Evolutionary conservation across 2,797 vertebrate species (phyloP).

Genomic region (Trichosurus vulpecula): DNA sequence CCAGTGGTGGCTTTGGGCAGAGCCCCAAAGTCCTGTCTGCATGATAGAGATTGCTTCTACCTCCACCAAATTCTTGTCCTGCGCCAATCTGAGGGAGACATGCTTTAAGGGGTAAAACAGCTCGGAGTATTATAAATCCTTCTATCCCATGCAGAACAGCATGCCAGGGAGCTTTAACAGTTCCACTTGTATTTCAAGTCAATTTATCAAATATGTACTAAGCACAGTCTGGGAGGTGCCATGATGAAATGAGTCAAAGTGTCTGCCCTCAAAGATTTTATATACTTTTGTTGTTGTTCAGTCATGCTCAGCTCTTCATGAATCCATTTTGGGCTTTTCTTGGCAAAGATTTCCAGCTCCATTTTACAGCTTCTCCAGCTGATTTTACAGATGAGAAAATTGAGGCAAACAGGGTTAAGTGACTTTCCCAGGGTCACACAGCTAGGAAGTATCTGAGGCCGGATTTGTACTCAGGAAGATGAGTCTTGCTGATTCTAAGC

Average conservation of each 20-base stretch:
- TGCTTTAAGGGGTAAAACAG: neutral
- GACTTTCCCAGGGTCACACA: conserved; percentile 48
- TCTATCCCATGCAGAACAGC: neutral
- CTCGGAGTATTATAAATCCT: neutral
- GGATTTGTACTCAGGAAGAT: neutral
- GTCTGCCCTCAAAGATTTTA: neutral
- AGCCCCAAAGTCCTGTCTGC: neutral
- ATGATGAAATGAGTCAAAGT: neutral
- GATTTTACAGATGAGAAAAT: conserved; percentile 20
- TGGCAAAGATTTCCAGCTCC: neutral
- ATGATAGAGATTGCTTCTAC: neutral
- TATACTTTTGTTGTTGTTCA: neutral
- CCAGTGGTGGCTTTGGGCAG: neutral
- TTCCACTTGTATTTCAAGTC: neutral
- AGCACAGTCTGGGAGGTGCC: neutral
- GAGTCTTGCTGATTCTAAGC: neutral
- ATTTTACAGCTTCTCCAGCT: neutral
- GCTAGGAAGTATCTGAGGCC: neutral
- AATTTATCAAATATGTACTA: neutral
- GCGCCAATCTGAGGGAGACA: neutral
- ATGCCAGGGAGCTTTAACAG: neutral
- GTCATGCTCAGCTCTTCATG: neutral
- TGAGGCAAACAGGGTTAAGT: neutral
- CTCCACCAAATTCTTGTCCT: neutral
- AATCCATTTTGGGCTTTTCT: neutral